These are phyloP conservation scores for Rhincodon typus DNA, from an alignment of 2,797 vertebrate genomes.

Conservation along the genomic window DNA sequence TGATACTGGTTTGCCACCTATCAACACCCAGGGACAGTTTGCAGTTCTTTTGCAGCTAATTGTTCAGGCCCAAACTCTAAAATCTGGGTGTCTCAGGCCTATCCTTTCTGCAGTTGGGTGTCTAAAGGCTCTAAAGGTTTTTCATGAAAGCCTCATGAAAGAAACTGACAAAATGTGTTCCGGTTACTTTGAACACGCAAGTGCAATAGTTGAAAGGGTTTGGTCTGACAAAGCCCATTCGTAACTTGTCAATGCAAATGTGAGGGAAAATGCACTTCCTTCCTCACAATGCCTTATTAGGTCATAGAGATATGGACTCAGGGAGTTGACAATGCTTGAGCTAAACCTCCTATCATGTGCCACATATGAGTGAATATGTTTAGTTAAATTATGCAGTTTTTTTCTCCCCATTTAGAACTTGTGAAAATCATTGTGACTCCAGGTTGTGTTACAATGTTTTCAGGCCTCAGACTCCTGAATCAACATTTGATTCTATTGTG, in stretches of 20 bases:
- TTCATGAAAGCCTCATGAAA: neutral
- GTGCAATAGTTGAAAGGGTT: neutral
- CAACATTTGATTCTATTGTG: neutral
- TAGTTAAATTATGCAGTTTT: neutral
- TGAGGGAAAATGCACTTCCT: neutral
- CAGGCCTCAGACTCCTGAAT: neutral
- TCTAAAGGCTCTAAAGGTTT: neutral
- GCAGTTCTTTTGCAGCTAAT: neutral
- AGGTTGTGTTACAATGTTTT: neutral
- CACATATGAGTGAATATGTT: neutral
- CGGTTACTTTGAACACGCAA: neutral
- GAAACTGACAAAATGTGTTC: no score
- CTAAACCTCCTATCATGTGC: neutral
- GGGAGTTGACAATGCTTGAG: neutral
- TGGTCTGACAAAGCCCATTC: neutral
- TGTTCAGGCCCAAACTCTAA: neutral
- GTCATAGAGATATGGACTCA: neutral
- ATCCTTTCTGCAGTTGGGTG: neutral
- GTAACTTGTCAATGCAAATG: neutral
- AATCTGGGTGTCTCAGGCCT: neutral
- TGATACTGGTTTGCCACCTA: no score
- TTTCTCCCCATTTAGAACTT: neutral
- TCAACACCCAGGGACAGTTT: no score
- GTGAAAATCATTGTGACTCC: neutral
- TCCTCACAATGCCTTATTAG: neutral